phyloP scores from a whole-genome alignment of 1,140 invertebrate species.

The Andrena cerasifolii region DNA sequence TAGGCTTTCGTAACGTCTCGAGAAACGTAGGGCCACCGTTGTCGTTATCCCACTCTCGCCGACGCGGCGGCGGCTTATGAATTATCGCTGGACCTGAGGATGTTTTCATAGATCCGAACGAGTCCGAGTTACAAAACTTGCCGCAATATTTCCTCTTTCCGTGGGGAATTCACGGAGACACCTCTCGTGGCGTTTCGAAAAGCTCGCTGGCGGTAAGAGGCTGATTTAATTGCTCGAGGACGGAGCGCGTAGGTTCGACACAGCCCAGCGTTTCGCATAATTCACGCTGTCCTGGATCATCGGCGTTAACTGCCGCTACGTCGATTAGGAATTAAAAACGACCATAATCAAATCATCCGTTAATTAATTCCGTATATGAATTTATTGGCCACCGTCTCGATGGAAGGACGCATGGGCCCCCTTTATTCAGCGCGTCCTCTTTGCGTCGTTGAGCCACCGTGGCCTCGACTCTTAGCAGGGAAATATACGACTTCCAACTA shows the following conservation, averaged over 20 bases:
- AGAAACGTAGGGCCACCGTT: slow-evolving; percentile 2
- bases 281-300: slow-evolving; percentile 37
- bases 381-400: slow-evolving; percentile 40
- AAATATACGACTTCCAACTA: slow-evolving; percentile 31
- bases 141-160: slow-evolving; percentile 1
- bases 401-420: slow-evolving; percentile 21
- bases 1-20: slow-evolving; percentile 45
- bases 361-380: slow-evolving; percentile 68
- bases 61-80: slow-evolving; percentile 13
- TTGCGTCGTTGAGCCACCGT: slow-evolving; percentile 24
- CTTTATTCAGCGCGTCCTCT: slow-evolving; percentile 31
- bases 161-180: background rate
- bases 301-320: slow-evolving; percentile 42
- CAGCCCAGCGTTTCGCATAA: slow-evolving; percentile 31
- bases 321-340: slow-evolving; percentile 62
- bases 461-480: slow-evolving; percentile 18
- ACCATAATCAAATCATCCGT: slow-evolving; percentile 59
- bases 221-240: background rate
- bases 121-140: background rate
- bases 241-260: background rate
- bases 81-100: slow-evolving; percentile 32
- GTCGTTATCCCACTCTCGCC: slow-evolving; percentile 25
- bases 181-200: background rate
- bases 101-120: slow-evolving; percentile 10
- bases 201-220: background rate